phyloP scores from a whole-genome alignment of 1,140 invertebrate species.

The Aphelinus atriplicis region DNA sequence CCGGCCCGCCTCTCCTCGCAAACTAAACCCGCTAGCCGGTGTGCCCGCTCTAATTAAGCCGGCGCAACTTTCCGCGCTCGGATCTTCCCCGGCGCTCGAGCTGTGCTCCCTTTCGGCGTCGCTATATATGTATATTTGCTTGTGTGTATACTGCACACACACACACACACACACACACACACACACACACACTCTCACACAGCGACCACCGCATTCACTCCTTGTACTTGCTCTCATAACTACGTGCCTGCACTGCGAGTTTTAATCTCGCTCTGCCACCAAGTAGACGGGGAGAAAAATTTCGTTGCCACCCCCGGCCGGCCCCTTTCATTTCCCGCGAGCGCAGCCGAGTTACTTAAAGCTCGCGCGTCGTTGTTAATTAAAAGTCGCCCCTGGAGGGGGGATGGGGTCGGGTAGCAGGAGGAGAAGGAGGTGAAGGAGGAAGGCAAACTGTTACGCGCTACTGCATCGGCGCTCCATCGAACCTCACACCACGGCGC shows the following conservation, averaged over 20 bases:
- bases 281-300: not conserved
- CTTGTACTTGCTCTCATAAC: too few relatives aligned
- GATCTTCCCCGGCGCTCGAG: not conserved
- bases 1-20: too few relatives aligned
- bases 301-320: too few relatives aligned
- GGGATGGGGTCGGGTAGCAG: not conserved
- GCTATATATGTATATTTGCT: too few relatives aligned
- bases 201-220: not conserved
- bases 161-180: not conserved
- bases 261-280: conserved; percentile 1
- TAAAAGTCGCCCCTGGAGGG: not conserved
- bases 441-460: too few relatives aligned
- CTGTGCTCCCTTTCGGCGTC: too few relatives aligned
- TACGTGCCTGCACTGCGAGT: not conserved
- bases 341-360: not conserved
- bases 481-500: too few relatives aligned
- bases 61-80: conserved; percentile 21
- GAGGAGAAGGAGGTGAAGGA: too few relatives aligned
- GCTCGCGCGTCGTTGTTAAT: not conserved
- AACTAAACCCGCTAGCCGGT: not conserved
- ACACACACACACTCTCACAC: not conserved
- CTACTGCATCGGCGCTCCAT: too few relatives aligned
- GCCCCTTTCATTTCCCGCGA: not conserved
- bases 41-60: conserved; percentile 27
- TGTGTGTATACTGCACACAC: too few relatives aligned